A percentile compares a stretch with the other conserved stretches of the same genome.
Evolutionary conservation across 2,113 vertebrate species (phyloP).

Genomic region (Okapia johnstoni): DNA sequence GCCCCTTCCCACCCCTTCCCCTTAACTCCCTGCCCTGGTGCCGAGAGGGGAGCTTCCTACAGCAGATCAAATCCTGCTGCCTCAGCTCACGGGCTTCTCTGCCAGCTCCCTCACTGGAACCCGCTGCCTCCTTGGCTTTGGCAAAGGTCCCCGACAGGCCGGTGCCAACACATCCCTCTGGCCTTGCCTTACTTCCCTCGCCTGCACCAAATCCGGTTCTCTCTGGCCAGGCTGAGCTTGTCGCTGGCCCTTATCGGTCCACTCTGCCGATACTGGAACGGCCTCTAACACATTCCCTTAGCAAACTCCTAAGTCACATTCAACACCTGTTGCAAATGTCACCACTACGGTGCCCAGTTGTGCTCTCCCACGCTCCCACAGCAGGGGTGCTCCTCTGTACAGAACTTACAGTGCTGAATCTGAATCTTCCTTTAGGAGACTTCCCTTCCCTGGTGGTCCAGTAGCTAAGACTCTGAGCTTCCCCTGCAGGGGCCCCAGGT

Average conservation of each 20-base stretch:
- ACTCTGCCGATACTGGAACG: fast-evolving
- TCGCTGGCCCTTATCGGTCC: fast-evolving
- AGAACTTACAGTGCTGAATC: neutral
- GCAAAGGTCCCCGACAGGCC: neutral
- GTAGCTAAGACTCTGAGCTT: neutral
- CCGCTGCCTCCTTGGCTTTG: neutral
- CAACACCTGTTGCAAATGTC: neutral
- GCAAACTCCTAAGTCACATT: neutral
- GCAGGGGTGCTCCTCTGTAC: fast-evolving
- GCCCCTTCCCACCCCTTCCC: neutral
- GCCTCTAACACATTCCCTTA: neutral
- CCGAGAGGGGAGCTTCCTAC: neutral
- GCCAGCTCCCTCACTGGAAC: neutral
- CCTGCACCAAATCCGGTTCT: neutral
- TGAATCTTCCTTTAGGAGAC: neutral
- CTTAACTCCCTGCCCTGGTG: neutral
- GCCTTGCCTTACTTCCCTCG: neutral
- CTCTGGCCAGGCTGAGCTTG: neutral
- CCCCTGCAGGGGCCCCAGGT: neutral
- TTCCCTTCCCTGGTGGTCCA: neutral
- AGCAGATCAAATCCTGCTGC: neutral
- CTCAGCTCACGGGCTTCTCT: neutral
- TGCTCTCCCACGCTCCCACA: neutral
- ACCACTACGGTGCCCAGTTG: fast-evolving
- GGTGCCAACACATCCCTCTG: neutral